These are phyloP conservation scores for Neotoma lepida DNA, from an alignment of 2,113 vertebrate genomes.

Conservation along the genomic window DNA sequence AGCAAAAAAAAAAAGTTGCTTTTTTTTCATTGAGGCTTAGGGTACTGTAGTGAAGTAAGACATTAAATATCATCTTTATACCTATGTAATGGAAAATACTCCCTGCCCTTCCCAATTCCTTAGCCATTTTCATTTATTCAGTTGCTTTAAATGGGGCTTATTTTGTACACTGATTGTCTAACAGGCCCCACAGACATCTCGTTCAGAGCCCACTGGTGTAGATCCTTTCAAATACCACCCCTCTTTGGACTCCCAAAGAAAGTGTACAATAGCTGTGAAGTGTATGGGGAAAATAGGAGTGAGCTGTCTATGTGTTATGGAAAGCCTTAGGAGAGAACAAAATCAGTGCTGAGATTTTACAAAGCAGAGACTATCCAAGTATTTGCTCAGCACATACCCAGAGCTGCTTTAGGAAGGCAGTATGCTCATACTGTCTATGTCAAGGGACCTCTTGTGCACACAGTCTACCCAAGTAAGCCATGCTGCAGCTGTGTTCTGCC, in stretches of 20 bases:
- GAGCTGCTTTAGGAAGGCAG: constrained; percentile 33
- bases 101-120: neutral
- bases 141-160: constrained; percentile 50
- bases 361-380: neutral
- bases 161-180: constrained; percentile 38
- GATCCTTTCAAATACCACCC: constrained; percentile 15
- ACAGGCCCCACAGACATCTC: constrained; percentile 17
- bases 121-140: constrained; percentile 55
- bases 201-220: neutral
- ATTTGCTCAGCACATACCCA: constrained; percentile 18
- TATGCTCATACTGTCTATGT: constrained; percentile 41
- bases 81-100: neutral
- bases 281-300: neutral
- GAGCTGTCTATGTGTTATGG: neutral
- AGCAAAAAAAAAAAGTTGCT: neutral
- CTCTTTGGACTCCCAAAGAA: neutral
- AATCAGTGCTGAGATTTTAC: neutral
- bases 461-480: constrained; percentile 26
- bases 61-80: neutral
- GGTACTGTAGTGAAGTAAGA: neutral
- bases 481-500: neutral
- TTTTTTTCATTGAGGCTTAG: neutral
- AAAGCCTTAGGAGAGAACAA: neutral
- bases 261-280: constrained; percentile 6
- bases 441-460: constrained; percentile 47